Evolutionary conservation across 2,113 vertebrate species (phyloP).

Genomic region (Athene cunicularia): DNA sequence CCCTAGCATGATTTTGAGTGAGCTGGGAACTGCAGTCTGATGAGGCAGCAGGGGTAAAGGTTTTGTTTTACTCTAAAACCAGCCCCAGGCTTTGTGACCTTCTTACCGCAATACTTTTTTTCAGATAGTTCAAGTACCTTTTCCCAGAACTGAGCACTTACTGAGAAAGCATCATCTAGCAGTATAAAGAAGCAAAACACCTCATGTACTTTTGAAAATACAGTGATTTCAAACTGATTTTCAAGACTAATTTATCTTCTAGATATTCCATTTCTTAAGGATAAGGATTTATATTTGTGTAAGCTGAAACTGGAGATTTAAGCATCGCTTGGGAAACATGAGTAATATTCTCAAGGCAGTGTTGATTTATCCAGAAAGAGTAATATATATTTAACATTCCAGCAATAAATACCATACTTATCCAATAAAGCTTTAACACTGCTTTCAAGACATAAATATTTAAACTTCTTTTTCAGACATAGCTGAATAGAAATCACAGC

Average conservation of each 20-base stretch:
- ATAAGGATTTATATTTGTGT: neutral
- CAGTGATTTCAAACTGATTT: neutral
- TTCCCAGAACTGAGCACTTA: neutral
- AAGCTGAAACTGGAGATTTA: neutral
- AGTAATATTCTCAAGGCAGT: neutral
- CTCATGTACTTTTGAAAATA: neutral
- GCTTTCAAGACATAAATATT: neutral
- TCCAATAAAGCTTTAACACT: neutral
- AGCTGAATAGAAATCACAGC: neutral
- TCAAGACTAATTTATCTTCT: neutral
- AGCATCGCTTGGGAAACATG: neutral
- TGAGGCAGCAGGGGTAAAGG: neutral
- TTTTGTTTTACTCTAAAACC: neutral
- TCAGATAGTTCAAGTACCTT: neutral
- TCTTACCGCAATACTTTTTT: neutral
- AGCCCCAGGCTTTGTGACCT: neutral
- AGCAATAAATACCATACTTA: neutral
- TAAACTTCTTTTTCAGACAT: neutral
- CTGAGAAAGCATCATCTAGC: neutral
- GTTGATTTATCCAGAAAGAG: neutral
- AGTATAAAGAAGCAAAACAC: neutral
- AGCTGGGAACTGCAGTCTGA: neutral
- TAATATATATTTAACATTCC: neutral
- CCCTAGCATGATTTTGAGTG: neutral
- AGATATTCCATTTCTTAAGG: neutral